Percentiles rank a stretch among this genome's conserved stretches.
Evolutionary conservation across 2,888 invertebrate genomes (phyloP).

Genomic region (Drosophila setosimentum): DNA sequence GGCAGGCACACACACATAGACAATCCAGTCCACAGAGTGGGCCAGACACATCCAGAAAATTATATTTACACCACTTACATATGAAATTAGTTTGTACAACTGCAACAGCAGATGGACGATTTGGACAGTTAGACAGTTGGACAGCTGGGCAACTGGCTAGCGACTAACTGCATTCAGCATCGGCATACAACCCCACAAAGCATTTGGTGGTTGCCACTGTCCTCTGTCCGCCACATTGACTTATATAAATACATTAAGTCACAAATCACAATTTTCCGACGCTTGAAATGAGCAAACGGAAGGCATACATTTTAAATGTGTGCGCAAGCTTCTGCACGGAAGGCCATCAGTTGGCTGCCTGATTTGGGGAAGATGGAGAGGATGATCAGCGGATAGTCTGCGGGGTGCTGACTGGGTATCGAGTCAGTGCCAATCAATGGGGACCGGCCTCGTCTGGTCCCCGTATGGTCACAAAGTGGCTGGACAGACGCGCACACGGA

Average conservation of each 20-base stretch:
- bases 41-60: constrained; percentile 75
- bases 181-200: constrained; percentile 28
- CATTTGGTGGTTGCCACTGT: constrained; percentile 20
- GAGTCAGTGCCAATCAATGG: constrained; percentile 72
- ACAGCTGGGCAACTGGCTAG: constrained; percentile 13
- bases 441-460: constrained; percentile 39
- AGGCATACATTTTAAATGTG: constrained; percentile 78
- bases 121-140: constrained; percentile 24
- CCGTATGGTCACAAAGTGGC: constrained; percentile 49
- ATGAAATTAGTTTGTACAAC: constrained; percentile 82
- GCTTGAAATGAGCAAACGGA: constrained; percentile 79
- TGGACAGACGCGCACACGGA: constrained; percentile 46
- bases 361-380: neutral
- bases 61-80: constrained; percentile 82
- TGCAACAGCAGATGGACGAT: constrained; percentile 45
- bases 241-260: constrained; percentile 82
- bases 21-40: constrained; percentile 40
- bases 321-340: constrained; percentile 48
- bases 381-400: constrained; percentile 64
- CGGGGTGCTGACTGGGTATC: constrained; percentile 68
- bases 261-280: constrained; percentile 83
- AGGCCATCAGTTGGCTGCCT: constrained; percentile 15
- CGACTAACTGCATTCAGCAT: constrained; percentile 25
- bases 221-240: constrained; percentile 55
- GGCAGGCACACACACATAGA: constrained; percentile 37